Evolutionary conservation across 2,888 invertebrate genomes (phyloP).

Genomic region (Chirona hameri): DNA sequence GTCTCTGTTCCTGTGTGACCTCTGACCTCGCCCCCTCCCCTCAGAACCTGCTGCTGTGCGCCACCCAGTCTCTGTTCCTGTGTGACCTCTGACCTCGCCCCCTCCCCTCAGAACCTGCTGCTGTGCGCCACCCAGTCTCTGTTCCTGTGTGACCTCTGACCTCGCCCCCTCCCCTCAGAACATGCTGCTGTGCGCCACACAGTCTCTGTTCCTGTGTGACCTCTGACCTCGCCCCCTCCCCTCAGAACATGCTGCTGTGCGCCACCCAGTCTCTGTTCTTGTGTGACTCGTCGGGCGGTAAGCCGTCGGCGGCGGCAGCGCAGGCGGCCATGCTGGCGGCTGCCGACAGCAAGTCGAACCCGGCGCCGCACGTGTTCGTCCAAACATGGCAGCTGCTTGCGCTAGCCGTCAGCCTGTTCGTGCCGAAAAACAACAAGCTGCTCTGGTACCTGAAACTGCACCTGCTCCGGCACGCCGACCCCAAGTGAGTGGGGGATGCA

Average conservation of each 20-base stretch:
- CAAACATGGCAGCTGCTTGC: constrained; percentile 97
- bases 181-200: no score
- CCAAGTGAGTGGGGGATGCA: constrained; percentile 61
- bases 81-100: no score
- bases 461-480: constrained; percentile 84
- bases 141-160: no score
- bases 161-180: no score
- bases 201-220: no score
- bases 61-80: no score
- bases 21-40: no score
- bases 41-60: no score
- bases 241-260: constrained; percentile 93
- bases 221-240: background rate
- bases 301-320: constrained; percentile 48
- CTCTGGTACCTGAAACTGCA: constrained; percentile 95
- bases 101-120: no score
- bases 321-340: constrained; percentile 56
- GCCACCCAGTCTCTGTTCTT: constrained; percentile 97
- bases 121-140: no score
- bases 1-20: no score
- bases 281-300: constrained; percentile 74
- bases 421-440: constrained; percentile 87
- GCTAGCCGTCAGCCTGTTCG: constrained; percentile 89
- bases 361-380: constrained; percentile 56
- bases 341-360: constrained; percentile 39